Evolutionary conservation across 2,113 vertebrate genomes (phyloP).

Genomic region (Anthoscopus minutus): DNA sequence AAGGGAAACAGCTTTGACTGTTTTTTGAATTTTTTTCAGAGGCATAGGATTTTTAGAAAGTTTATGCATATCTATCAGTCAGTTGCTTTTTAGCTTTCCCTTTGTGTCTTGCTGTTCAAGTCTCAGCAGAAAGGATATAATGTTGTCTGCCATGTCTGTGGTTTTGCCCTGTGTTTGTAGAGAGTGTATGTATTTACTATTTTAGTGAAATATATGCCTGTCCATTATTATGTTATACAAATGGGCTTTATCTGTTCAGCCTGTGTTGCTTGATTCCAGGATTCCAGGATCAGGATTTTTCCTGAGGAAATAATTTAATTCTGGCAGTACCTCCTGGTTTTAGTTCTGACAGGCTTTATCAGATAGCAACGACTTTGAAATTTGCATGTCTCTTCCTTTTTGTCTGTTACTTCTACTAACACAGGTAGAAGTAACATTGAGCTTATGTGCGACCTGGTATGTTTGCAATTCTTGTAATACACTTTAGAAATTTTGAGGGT

Average conservation of each 20-base stretch:
- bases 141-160: not conserved
- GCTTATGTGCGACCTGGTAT: not conserved
- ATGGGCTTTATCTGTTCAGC: conserved; percentile 40
- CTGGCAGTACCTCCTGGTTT: conserved; percentile 33
- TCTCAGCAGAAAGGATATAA: conserved; percentile 36
- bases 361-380: conserved; percentile 44
- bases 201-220: conserved; percentile 15
- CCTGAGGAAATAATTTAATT: conserved; percentile 56
- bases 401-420: conserved; percentile 6
- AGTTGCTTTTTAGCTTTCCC: not conserved
- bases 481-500: not conserved
- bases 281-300: conserved; percentile 31
- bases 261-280: not conserved
- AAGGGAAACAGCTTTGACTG: not conserved
- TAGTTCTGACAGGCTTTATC: conserved; percentile 50
- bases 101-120: conserved; percentile 16
- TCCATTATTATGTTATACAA: conserved; percentile 35
- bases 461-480: not conserved
- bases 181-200: conserved; percentile 30
- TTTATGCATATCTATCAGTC: not conserved
- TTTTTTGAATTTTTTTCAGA: not conserved
- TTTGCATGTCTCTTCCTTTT: conserved; percentile 40
- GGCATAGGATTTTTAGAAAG: not conserved
- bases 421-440: not conserved
- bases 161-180: conserved; percentile 22